Evolutionary conservation across 2,888 invertebrate genomes (phyloP), one percentile per base, ranked within the genome.

Genomic region (Caenorhabditis sinica): DNA sequence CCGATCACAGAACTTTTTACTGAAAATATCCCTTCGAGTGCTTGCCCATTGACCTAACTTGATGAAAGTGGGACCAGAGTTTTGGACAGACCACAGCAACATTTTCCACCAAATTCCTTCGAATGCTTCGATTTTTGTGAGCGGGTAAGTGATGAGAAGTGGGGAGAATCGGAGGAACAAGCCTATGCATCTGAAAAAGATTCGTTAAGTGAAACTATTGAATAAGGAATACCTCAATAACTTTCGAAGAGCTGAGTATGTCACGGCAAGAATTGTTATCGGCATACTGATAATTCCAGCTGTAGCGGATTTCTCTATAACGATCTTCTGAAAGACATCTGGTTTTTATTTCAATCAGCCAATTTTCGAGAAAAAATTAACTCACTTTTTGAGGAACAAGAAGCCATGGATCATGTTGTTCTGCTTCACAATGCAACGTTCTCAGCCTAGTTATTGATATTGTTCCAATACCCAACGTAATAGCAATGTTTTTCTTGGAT

Each of bases 41-140:
- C 94, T 93, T 33, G 93, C 93, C 94, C 94, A 94, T 87, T 94
- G 94, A 1, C 94, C 94, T 25, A 94, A 92, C 89, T 94, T 94
- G 30, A 94, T 92, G 71, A 94, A 94, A n/a, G 94, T 93, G 1
- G 94, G 94, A 0, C 94, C 94, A 58, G 93, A 85, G 17, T 79
- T 77, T 75, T 87, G 87, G 8, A 89, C 56, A 33, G 69, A 73
- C 85, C 82, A 87, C 15, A 89, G 53, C 20, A 82, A 60, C 11
- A 72, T 40, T 65, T 60, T 87, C 88, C 89, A 89, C 89, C 89
- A 89, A 23, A 85, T 13, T 8, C 73, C 56, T 28, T 89, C 86
- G 4, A 86, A n/a, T 20, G 61, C 36, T 36, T 86, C 81, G 43
- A 82, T 68, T 56, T 85, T 65, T 0, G 83, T 77, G 11, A 89